A percentile compares a stretch with the other conserved stretches of the same genome.
Evolutionary conservation across 2,797 vertebrate species (phyloP).

Genomic region (Rhyacichthys aspro): DNA sequence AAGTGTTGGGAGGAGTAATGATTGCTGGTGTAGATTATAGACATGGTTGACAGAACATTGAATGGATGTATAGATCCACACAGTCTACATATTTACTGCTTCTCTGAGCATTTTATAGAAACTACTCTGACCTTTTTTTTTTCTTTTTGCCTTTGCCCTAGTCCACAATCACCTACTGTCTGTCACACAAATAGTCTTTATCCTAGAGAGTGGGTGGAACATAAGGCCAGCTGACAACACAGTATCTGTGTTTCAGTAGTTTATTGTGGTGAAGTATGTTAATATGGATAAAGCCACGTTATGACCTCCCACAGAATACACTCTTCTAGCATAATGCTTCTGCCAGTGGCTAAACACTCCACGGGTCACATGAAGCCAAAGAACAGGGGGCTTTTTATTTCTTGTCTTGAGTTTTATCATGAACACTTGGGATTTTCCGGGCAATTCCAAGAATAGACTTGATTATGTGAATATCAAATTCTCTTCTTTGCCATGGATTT

Average conservation of each 20-base stretch:
- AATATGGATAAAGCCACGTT: constrained; percentile 63
- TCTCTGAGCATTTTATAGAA: constrained; percentile 27
- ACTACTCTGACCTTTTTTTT: constrained; percentile 9
- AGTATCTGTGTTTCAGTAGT: constrained; percentile 49
- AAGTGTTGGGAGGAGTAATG: not conserved
- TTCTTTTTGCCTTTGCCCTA: constrained; percentile 14
- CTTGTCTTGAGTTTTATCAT: constrained; percentile 35
- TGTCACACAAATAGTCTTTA: constrained; percentile 57
- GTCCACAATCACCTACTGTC: constrained; percentile 61
- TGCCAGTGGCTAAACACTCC: constrained; percentile 32
- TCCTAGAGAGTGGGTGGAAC: constrained; percentile 38
- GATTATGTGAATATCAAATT: not conserved
- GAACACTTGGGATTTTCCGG: constrained; percentile 8
- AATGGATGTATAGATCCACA: not conserved
- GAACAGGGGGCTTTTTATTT: constrained; percentile 20
- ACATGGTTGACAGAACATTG: not conserved
- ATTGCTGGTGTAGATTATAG: not conserved
- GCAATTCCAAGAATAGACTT: constrained; percentile 1
- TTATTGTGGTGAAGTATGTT: constrained; percentile 61
- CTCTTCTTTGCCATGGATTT: not conserved
- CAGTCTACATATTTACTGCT: not conserved
- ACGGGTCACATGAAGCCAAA: constrained; percentile 52
- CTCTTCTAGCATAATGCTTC: constrained; percentile 10
- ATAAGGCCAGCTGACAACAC: constrained; percentile 40
- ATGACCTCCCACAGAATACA: constrained; percentile 42